Percentiles rank a stretch among this genome's conserved stretches.
Evolutionary conservation across 2,113 vertebrate genomes (phyloP).

Genomic region (Hydrochoerus hydrochaeris): DNA sequence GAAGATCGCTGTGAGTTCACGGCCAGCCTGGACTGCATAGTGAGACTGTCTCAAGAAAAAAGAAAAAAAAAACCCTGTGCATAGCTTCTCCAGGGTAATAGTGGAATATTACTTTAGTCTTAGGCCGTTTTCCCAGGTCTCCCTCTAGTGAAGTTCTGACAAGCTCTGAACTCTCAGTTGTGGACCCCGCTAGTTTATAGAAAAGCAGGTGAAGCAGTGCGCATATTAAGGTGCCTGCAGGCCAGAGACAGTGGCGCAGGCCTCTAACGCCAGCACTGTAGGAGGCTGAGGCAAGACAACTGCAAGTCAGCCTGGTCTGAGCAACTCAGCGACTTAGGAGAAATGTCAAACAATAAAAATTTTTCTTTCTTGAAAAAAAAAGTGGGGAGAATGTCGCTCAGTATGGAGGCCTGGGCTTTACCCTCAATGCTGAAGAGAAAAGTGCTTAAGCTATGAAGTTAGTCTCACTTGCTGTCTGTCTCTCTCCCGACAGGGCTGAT

Average conservation of each 20-base stretch:
- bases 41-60: not conserved
- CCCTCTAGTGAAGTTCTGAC: not conserved
- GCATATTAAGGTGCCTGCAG: not conserved
- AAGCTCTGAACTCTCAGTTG: not conserved
- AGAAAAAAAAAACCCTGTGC: not conserved
- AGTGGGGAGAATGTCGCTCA: not conserved
- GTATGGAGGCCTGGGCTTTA: not conserved
- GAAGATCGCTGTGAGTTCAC: too few species aligned
- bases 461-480: constrained; percentile 23
- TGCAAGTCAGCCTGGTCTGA: not conserved
- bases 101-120: not conserved
- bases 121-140: not conserved
- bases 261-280: not conserved
- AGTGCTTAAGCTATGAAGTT: not conserved
- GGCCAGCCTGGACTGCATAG: not conserved
- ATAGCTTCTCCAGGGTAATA: not conserved
- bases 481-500: constrained; percentile 90
- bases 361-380: too few species aligned
- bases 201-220: not conserved
- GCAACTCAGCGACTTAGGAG: not conserved
- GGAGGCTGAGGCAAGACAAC: not conserved
- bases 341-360: not conserved
- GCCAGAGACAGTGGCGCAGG: not conserved
- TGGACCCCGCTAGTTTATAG: not conserved
- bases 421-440: not conserved